Evolutionary conservation across 30 jellyfish, hydroid and myxozoan genomes (phyloP), one percentile per base, ranked within the genome.

Genomic region (Pseudorhiza aurosa): DNA sequence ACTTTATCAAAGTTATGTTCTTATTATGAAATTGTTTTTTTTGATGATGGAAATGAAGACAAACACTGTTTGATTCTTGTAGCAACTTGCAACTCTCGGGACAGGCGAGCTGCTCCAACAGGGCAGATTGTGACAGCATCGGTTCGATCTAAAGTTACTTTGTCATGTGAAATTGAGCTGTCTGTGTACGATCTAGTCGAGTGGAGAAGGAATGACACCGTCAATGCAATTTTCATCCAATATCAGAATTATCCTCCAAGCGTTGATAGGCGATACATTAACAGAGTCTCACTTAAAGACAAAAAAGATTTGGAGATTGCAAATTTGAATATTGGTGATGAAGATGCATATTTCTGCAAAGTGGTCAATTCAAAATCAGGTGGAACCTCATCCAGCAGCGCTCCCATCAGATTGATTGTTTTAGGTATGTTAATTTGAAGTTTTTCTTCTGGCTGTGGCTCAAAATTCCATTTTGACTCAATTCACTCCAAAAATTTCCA

Each of bases 191-290:
- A 71, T 62, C 15, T 57, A 8, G 86, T 84, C 0, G 77, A 84
- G n/a, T 84, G 95, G 95, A 71, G 84, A 50, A 42, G 95, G 74
- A 84, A 84, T 63, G 95, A 84, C 68, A 42, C 95, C 0, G 31
- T 28, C 14, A 49, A 51, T 56, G 74, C 82, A 15, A 53, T 84
- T 57, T 71, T 68, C 1, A 47, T 59, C 43, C 80, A 84, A 44
- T 84, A 18, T 58, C 35, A 71, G 32, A 8, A 27, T 36, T 7
- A 40, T 47, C 68, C 37, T 31, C 79, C 83, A 43, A 72, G 26
- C 46, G 77, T 72, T 2, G 76, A 39, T 35, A 40, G 49, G 40
- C 31, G 50, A 27, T 84, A 53, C 27, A 1, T 2, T 30, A 62
- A 62, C 69, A 62, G 95, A 36, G 88, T 72, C 42, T 15, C 78